A percentile compares a stretch with the other conserved stretches of the same genome.
Evolutionary conservation across 92 coral and sea anemone species (phyloP).

Genomic region (Galaxea fascicularis): DNA sequence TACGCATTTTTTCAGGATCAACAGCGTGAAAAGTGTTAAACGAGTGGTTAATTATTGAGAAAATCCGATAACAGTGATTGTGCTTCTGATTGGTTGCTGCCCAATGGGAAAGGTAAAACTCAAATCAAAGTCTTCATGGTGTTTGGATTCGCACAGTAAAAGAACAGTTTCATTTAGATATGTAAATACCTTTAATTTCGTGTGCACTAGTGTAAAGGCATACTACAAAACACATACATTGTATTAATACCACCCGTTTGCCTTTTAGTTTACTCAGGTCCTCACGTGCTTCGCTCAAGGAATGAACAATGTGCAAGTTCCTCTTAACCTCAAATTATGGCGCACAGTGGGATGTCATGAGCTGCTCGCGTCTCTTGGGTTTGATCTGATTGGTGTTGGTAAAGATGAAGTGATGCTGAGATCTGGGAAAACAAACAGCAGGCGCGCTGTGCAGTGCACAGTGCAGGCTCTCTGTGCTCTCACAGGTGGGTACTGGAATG

Average conservation of each 20-base stretch:
- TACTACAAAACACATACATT: neutral
- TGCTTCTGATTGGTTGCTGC: too few species aligned
- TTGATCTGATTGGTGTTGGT: conserved; percentile 98
- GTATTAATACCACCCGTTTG: neutral
- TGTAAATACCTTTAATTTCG: too few species aligned
- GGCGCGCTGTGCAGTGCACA: conserved; percentile 94
- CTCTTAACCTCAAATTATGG: conserved; percentile 91
- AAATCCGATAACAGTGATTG: too few species aligned
- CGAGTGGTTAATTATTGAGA: too few species aligned
- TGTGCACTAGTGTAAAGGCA: too few species aligned
- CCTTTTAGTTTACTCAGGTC: conserved; percentile 85
- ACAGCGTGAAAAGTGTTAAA: too few species aligned
- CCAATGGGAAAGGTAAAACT: too few species aligned
- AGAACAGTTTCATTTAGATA: too few species aligned
- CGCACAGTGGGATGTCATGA: conserved; percentile 96
- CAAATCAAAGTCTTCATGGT: too few species aligned
- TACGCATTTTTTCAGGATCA: too few species aligned
- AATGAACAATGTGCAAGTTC: conserved; percentile 94
- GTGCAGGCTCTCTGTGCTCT: conserved; percentile 91
- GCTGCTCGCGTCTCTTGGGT: conserved; percentile 97
- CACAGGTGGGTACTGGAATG: conserved; percentile 79
- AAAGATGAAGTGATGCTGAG: conserved; percentile 98
- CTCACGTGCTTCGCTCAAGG: conserved; percentile 89
- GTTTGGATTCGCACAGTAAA: too few species aligned
- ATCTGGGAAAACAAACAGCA: conserved; percentile 94